Percentiles rank a stretch among this genome's conserved stretches.
Evolutionary conservation across 2,113 vertebrate genomes (phyloP).

Genomic region (Neotoma lepida): DNA sequence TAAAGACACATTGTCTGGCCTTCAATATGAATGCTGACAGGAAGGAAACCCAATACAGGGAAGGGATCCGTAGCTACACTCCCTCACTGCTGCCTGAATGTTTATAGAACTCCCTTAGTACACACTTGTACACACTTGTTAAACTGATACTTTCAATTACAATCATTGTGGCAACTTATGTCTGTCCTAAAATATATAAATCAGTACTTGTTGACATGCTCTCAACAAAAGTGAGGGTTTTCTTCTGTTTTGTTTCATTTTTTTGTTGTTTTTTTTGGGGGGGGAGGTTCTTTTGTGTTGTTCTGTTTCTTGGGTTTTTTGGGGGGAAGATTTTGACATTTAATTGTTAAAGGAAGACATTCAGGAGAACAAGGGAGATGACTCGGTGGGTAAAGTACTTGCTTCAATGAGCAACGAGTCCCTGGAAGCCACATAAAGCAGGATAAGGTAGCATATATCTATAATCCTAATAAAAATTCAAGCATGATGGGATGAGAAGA

Average conservation of each 20-base stretch:
- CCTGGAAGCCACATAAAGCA: too few relatives aligned
- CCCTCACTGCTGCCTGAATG: not conserved
- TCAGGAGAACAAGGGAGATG: too few relatives aligned
- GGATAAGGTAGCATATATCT: not conserved
- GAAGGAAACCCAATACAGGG: not conserved
- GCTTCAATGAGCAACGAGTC: not conserved
- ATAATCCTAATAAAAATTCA: too few relatives aligned
- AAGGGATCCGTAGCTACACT: not conserved
- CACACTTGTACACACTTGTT: conserved; percentile 25
- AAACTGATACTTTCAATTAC: conserved; percentile 40
- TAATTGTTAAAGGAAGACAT: not conserved
- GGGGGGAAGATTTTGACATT: not conserved
- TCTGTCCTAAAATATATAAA: not conserved
- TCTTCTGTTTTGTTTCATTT: too few relatives aligned
- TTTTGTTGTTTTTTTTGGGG: not conserved
- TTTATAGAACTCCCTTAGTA: conserved; percentile 27
- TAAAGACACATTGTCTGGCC: not conserved
- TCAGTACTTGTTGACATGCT: conserved; percentile 13
- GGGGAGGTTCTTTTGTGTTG: too few relatives aligned
- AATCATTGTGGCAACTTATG: conserved; percentile 11
- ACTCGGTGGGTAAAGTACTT: too few relatives aligned
- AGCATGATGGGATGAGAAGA: not conserved
- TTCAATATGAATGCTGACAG: not conserved
- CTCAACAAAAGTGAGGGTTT: not conserved
- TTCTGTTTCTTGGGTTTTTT: too few relatives aligned